Percentiles rank a stretch among this genome's conserved stretches.
Conservation (phyloP, 2,888 invertebrate genomes). For the Desoria tigrina region DNA sequence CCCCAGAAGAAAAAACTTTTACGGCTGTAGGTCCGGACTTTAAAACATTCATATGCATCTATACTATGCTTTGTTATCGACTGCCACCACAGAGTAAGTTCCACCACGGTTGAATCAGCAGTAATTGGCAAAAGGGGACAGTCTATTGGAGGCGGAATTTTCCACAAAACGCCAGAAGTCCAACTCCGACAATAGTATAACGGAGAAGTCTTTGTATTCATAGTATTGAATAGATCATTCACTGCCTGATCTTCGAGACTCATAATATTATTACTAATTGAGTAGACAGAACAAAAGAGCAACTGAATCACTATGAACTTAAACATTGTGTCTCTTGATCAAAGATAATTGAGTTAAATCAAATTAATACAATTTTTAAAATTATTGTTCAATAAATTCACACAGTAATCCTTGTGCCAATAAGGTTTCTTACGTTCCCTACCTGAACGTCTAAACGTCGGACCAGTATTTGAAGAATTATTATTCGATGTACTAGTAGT, state of each 20-base stretch:
- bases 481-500: neutral
- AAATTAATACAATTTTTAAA: too few species aligned
- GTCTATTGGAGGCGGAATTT: neutral
- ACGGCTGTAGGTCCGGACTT: too few species aligned
- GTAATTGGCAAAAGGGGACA: neutral
- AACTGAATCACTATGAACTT: too few species aligned
- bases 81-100: neutral
- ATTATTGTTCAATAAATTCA: too few species aligned
- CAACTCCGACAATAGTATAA: neutral
- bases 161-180: neutral
- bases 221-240: neutral
- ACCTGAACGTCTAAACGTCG: too few species aligned
- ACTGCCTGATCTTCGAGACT: neutral
- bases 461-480: neutral
- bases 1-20: too few species aligned
- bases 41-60: neutral
- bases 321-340: too few species aligned
- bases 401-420: too few species aligned
- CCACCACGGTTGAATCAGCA: neutral
- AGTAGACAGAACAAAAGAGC: too few species aligned
- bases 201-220: neutral
- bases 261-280: too few species aligned
- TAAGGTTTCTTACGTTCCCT: too few species aligned
- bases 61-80: neutral
- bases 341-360: too few species aligned